Percentiles rank a stretch among this genome's conserved stretches.
These are phyloP conservation scores for Nothocercus julius DNA, from an alignment of 2,113 vertebrate genomes.

Conservation along the genomic window DNA sequence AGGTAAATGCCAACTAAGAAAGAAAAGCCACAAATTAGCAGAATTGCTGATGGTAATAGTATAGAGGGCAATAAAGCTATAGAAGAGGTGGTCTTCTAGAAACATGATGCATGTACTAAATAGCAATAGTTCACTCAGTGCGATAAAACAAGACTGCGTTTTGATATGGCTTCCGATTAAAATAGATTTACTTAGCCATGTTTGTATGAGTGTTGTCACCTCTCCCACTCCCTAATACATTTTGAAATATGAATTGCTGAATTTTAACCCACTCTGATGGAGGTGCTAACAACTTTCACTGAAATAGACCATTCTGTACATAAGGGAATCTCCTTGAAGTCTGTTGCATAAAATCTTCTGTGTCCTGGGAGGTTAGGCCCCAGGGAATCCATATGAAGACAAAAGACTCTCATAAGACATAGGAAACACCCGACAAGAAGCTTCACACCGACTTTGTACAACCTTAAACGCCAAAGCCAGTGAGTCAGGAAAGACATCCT, in stretches of 20 bases:
- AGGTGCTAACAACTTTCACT: not conserved
- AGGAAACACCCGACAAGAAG: not conserved
- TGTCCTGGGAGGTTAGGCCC: not conserved
- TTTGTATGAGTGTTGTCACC: not conserved
- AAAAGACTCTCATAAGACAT: not conserved
- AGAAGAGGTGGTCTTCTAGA: not conserved
- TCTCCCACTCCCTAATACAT: not conserved
- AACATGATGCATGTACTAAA: not conserved
- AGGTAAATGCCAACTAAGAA: conserved; percentile 17
- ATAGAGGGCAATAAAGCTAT: not conserved
- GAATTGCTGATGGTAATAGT: not conserved
- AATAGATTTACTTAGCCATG: not conserved
- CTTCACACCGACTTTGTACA: not conserved
- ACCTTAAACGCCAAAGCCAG: not conserved
- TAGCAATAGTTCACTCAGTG: not conserved
- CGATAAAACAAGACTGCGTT: not conserved
- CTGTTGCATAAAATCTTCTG: not conserved
- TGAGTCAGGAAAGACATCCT: not conserved
- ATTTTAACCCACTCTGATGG: not conserved
- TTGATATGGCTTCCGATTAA: not conserved
- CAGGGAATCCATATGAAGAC: not conserved
- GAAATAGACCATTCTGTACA: not conserved
- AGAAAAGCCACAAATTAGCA: conserved; percentile 4
- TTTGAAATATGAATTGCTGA: not conserved
- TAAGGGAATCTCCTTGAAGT: not conserved